Evolutionary conservation across 2,888 invertebrate genomes (phyloP).

Genomic region (Eustalomyia histrio): DNA sequence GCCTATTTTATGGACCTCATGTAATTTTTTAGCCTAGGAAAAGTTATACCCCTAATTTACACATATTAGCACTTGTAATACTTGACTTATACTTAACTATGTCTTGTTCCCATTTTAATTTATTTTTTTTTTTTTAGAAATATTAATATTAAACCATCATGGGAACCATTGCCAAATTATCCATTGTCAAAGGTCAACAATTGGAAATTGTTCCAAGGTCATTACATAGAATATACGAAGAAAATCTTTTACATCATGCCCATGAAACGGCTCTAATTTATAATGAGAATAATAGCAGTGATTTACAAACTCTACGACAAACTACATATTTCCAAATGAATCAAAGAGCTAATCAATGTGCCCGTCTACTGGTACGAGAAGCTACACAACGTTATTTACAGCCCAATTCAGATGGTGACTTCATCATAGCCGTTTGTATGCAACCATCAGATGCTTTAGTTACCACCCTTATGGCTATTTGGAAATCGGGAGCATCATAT

Average conservation of each 20-base stretch:
- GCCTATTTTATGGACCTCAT: no score
- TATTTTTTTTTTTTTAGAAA: slow-evolving; percentile 2
- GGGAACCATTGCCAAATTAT: slow-evolving; percentile 88
- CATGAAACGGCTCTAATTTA: slow-evolving; percentile 84
- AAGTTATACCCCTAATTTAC: no score
- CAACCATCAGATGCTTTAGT: slow-evolving; percentile 86
- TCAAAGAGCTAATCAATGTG: slow-evolving; percentile 80
- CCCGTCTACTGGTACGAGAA: slow-evolving; percentile 76
- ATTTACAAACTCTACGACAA: slow-evolving; percentile 64
- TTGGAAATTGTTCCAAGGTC: slow-evolving; percentile 81
- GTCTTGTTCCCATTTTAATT: not conserved
- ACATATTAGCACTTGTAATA: not conserved
- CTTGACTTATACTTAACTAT: not conserved
- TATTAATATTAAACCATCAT: slow-evolving; percentile 77
- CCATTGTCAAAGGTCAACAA: slow-evolving; percentile 84
- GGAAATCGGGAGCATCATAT: slow-evolving; percentile 92
- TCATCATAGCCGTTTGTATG: slow-evolving; percentile 89
- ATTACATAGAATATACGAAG: slow-evolving; percentile 82
- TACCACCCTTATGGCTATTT: slow-evolving; percentile 85
- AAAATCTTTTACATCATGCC: slow-evolving; percentile 81
- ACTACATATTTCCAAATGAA: slow-evolving; percentile 80
- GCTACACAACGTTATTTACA: slow-evolving; percentile 72
- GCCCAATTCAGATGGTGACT: slow-evolving; percentile 85
- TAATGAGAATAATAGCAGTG: slow-evolving; percentile 70
- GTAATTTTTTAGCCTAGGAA: no score